Conservation (phyloP, 2,888 invertebrate genomes). For the Eristalis arbustorum region DNA sequence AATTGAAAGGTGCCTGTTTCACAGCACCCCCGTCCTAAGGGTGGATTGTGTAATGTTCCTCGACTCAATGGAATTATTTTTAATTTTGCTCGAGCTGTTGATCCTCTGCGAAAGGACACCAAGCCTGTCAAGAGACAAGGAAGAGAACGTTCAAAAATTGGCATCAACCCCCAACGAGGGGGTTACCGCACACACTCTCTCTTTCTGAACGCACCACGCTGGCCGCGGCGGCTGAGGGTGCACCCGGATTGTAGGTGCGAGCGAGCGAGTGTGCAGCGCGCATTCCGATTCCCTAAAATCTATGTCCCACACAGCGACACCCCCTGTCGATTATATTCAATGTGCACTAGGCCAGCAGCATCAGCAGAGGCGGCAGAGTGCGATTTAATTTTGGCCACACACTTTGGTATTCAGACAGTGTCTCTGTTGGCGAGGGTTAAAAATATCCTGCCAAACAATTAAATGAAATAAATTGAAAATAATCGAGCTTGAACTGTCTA, state of each 20-base stretch:
- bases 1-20: slow-evolving; percentile 42
- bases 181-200: slow-evolving; percentile 14
- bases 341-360: background rate
- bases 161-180: slow-evolving; percentile 11
- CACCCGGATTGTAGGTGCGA: background rate
- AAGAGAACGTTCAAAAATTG: slow-evolving; percentile 6
- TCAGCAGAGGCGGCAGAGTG: background rate
- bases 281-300: slow-evolving; percentile 20
- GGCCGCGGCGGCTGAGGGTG: background rate
- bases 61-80: slow-evolving; percentile 43
- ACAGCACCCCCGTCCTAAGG: background rate
- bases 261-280: background rate
- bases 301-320: slow-evolving; percentile 6
- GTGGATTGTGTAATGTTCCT: slow-evolving; percentile 47
- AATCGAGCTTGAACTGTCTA: slow-evolving; percentile 68
- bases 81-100: slow-evolving; percentile 3
- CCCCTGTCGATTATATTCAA: slow-evolving; percentile 58
- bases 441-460: slow-evolving; percentile 68
- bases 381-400: slow-evolving; percentile 63
- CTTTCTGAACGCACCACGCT: slow-evolving; percentile 15
- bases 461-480: slow-evolving; percentile 69
- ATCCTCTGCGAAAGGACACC: slow-evolving; percentile 19
- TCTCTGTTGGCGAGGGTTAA: slow-evolving; percentile 60
- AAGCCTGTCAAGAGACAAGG: slow-evolving; percentile 12
- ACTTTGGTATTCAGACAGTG: slow-evolving; percentile 68